phyloP scores from a whole-genome alignment of 2,888 invertebrate genomes.

The Neoascia interrupta region DNA sequence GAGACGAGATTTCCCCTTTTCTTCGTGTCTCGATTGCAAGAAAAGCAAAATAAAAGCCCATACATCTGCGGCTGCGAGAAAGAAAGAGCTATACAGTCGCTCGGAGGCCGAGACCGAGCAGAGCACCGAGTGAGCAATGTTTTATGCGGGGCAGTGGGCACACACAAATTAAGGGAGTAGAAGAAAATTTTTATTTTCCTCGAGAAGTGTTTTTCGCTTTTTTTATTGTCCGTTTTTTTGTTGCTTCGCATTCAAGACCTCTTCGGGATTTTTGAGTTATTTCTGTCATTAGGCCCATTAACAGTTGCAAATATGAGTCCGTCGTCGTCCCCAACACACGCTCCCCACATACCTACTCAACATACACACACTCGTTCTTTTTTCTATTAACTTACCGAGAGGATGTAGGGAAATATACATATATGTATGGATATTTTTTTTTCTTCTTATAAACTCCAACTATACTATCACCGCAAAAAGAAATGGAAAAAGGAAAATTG shows the following conservation, averaged over 20 bases:
- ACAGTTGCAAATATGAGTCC: constrained; percentile 55
- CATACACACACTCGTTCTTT: constrained; percentile 38
- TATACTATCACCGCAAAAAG: constrained; percentile 51
- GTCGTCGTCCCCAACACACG: constrained; percentile 25
- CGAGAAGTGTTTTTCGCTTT: constrained; percentile 33
- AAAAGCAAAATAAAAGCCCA: constrained; percentile 62
- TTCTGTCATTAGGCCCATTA: constrained; percentile 48
- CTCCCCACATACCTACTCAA: constrained; percentile 25
- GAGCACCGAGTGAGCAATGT: constrained; percentile 28
- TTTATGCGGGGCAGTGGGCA: constrained; percentile 47
- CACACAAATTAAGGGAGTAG: constrained; percentile 54
- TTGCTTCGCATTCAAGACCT: constrained; percentile 13
- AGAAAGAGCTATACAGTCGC: too few relatives aligned
- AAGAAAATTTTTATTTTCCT: constrained; percentile 49
- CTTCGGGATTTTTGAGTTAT: constrained; percentile 44
- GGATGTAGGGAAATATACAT: constrained; percentile 63
- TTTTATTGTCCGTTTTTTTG: not conserved
- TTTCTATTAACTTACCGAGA: constrained; percentile 64
- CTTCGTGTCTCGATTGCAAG: constrained; percentile 37
- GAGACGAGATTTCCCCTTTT: constrained; percentile 30
- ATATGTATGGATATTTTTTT: constrained; percentile 47
- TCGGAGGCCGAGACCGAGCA: too few relatives aligned
- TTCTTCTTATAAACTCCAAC: constrained; percentile 56
- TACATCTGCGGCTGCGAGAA: constrained; percentile 43
- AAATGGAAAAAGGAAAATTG: constrained; percentile 17